Conservation (phyloP, 2,888 invertebrate genomes). For the Ennomos quercinarius region DNA sequence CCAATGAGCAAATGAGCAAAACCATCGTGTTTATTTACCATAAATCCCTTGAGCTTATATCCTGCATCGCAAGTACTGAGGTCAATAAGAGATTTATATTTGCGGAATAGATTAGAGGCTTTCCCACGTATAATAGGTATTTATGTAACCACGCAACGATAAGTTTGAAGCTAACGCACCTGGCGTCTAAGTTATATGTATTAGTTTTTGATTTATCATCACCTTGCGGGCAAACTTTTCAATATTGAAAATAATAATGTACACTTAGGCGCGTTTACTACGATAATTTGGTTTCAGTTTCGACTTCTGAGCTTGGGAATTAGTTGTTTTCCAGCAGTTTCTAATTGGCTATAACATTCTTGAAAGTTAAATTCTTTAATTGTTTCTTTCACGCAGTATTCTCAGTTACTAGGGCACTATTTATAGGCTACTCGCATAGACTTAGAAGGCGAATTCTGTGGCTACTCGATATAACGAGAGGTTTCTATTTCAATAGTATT, state of each 20-base stretch:
- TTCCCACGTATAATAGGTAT: constrained; percentile 29
- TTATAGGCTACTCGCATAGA: too few species aligned
- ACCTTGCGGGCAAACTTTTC: constrained; percentile 7
- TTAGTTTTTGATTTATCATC: constrained; percentile 23
- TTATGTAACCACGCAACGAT: constrained; percentile 26
- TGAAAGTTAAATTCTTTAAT: too few species aligned
- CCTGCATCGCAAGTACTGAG: constrained; percentile 3
- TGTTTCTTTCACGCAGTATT: too few species aligned
- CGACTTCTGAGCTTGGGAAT: neutral
- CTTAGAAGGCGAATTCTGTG: too few species aligned
- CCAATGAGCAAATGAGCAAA: too few species aligned
- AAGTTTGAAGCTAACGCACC: constrained; percentile 18
- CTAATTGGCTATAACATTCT: too few species aligned
- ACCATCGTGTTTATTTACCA: too few species aligned
- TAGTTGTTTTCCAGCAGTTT: too few species aligned
- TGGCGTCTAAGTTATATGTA: constrained; percentile 22
- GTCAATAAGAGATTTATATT: constrained; percentile 36
- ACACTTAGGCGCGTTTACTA: constrained; percentile 2
- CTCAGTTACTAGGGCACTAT: too few species aligned
- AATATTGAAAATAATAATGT: constrained; percentile 19
- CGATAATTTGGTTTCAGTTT: neutral
- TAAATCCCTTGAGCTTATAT: too few species aligned
- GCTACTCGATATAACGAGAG: too few species aligned
- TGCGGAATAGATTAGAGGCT: constrained; percentile 22
- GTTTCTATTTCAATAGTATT: neutral